phyloP scores from a whole-genome alignment of 1,140 invertebrate species.

The Drosophila azteca region DNA sequence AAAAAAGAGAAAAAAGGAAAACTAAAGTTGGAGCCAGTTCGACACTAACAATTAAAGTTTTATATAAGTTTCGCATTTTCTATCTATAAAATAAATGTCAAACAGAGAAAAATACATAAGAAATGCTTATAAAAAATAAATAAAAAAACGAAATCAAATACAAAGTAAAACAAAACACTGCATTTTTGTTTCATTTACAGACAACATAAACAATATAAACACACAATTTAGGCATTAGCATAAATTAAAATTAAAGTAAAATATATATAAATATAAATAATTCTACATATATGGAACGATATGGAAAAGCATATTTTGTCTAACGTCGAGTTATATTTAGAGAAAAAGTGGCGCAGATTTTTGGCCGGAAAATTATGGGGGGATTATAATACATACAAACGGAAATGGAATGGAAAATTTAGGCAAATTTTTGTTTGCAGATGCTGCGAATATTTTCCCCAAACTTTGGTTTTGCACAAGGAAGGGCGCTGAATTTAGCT shows the following conservation, averaged over 20 bases:
- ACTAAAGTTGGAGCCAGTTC: conserved; percentile 8
- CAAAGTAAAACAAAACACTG: conserved; percentile 46
- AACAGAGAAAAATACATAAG: conserved; percentile 63
- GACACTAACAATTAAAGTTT: conserved; percentile 41
- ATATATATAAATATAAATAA: conserved; percentile 40
- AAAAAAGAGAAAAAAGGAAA: conserved; percentile 11
- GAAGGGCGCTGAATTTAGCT: conserved; percentile 49
- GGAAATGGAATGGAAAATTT: conserved; percentile 41
- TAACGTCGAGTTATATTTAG: conserved; percentile 76
- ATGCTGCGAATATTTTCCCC: conserved; percentile 40
- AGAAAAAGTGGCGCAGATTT: conserved; percentile 40
- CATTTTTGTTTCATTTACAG: conserved; percentile 71
- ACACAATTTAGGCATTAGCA: conserved; percentile 55
- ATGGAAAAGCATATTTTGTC: conserved; percentile 69
- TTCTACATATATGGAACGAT: conserved; percentile 44
- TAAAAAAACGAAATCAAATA: conserved; percentile 58
- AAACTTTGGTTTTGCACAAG: conserved; percentile 41
- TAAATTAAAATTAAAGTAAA: conserved; percentile 24
- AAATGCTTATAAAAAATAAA: conserved; percentile 62
- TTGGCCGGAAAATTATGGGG: conserved; percentile 40
- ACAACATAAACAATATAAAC: conserved; percentile 27
- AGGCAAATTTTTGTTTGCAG: conserved; percentile 66
- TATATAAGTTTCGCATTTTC: conserved; percentile 68
- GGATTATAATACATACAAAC: conserved; percentile 26
- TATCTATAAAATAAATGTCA: conserved; percentile 69